Percentiles rank a stretch among this genome's conserved stretches.
Evolutionary conservation across 2,888 invertebrate genomes (phyloP).

Genomic region (Hipparchia sbordonii): DNA sequence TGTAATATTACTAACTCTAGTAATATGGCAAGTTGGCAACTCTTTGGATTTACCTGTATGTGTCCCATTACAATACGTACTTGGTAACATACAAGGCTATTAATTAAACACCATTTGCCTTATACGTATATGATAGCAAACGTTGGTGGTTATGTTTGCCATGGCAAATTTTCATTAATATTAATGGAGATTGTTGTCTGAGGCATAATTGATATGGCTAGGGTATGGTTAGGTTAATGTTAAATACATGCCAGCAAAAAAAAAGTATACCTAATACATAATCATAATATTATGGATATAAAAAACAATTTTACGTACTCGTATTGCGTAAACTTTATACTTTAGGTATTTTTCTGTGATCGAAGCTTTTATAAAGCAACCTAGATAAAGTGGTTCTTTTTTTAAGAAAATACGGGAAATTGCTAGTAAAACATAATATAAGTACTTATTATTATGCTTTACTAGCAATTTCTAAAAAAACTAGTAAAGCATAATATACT

Average conservation of each 20-base stretch:
- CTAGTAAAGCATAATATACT: no score
- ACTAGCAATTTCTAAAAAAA: no score
- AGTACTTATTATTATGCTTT: no score
- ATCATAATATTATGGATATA: constrained; percentile 3
- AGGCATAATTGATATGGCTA: constrained; percentile 10
- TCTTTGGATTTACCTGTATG: not conserved
- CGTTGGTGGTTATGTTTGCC: not conserved
- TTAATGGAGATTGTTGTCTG: constrained; percentile 17
- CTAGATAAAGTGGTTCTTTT: no score
- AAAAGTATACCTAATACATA: constrained; percentile 9
- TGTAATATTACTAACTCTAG: no score
- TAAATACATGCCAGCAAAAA: not conserved
- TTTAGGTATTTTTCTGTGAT: no score
- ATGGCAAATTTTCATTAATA: constrained; percentile 27
- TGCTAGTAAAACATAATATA: no score
- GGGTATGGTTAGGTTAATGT: not conserved
- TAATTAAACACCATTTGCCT: constrained; percentile 32
- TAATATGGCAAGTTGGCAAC: no score
- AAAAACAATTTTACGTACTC: not conserved
- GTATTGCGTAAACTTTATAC: not conserved
- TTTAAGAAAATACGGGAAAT: no score
- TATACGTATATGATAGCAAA: constrained; percentile 21
- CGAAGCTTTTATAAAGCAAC: no score
- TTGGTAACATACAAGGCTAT: constrained; percentile 19
- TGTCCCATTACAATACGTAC: constrained; percentile 27